These are phyloP conservation scores for Gymnogyps californianus DNA, from an alignment of 2,113 vertebrate genomes.

Conservation along the genomic window DNA sequence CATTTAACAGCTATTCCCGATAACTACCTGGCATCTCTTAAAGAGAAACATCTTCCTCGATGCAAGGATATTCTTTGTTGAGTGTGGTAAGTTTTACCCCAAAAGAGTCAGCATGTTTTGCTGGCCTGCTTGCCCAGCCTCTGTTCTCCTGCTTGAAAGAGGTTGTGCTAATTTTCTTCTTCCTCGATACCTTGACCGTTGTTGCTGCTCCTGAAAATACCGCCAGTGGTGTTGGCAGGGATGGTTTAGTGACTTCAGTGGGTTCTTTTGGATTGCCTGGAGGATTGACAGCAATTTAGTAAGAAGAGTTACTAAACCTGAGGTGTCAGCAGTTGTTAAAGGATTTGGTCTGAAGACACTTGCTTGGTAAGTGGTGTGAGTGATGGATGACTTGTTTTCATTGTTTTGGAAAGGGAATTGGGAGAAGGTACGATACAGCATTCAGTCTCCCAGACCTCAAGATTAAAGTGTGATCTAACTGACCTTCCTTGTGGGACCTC, in stretches of 20 bases:
- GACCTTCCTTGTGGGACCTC: neutral
- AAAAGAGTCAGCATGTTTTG: neutral
- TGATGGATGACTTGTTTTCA: neutral
- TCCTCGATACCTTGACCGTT: neutral
- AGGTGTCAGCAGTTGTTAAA: neutral
- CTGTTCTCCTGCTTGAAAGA: neutral
- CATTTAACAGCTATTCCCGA: neutral
- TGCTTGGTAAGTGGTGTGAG: neutral
- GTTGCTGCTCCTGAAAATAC: neutral
- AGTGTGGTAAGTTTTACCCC: neutral
- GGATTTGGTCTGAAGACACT: neutral
- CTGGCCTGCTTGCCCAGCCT: neutral
- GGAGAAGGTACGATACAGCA: neutral
- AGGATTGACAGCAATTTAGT: neutral
- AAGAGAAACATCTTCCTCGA: neutral
- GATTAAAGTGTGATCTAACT: neutral
- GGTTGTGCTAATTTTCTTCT: neutral
- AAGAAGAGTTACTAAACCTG: neutral
- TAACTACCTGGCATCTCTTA: neutral
- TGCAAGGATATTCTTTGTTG: neutral
- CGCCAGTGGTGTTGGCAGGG: neutral
- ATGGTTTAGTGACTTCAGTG: neutral
- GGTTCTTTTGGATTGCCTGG: neutral
- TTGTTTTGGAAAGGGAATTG: neutral
- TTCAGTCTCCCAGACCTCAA: neutral